Percentiles rank a stretch among this genome's conserved stretches.
Evolutionary conservation across 2,113 vertebrate genomes (phyloP).

Genomic region (Motacilla tschutschensis): DNA sequence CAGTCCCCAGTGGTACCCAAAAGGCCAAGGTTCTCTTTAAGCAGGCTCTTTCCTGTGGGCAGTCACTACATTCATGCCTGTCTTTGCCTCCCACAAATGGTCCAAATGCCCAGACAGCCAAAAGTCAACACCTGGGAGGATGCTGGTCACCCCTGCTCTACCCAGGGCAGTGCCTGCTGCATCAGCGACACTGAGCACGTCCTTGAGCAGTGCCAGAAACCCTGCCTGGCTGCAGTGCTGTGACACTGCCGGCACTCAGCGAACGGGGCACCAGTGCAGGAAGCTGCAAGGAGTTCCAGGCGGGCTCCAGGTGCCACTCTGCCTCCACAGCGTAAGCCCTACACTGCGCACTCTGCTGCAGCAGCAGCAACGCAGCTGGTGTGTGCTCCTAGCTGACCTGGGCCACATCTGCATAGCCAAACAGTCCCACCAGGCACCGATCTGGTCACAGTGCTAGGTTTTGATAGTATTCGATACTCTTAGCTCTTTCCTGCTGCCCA

Average conservation of each 20-base stretch:
- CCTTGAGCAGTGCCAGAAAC: not conserved
- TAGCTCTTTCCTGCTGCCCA: not conserved
- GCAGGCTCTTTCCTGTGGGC: not conserved
- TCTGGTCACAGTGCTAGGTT: not conserved
- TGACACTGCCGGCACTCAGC: not conserved
- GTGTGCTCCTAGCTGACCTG: not conserved
- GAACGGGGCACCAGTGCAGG: accelerated
- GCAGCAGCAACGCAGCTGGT: not conserved
- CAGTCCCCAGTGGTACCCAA: not conserved
- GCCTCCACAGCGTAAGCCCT: accelerated
- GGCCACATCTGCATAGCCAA: not conserved
- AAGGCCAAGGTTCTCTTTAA: not conserved
- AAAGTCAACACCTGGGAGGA: not conserved
- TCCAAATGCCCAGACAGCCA: not conserved
- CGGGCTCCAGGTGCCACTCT: not conserved
- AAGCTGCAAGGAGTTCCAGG: accelerated
- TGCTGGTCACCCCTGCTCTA: not conserved
- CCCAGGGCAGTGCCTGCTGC: not conserved
- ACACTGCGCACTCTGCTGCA: not conserved
- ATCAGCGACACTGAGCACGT: accelerated
- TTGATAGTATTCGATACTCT: not conserved
- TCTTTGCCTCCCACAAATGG: not conserved
- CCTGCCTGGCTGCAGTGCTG: accelerated
- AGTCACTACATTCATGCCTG: not conserved
- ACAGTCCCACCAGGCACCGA: not conserved